Base-by-base conservation (phyloP, 2,888 invertebrate species). In the Sinodicranocentrus sp. region DNA sequence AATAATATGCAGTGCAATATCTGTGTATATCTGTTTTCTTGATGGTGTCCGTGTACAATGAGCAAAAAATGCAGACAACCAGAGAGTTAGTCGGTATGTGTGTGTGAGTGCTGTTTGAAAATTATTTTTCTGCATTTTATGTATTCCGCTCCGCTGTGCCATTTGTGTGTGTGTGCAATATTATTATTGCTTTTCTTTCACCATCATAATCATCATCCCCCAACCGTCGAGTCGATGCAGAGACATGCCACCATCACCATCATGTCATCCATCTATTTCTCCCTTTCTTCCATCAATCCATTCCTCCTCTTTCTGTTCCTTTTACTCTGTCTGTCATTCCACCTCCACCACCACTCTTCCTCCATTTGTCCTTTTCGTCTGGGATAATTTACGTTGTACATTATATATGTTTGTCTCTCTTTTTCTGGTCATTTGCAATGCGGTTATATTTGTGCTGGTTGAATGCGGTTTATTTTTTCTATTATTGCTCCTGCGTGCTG, bases 401-500 rank as follows among this genome's bases (percentile, higher is more conserved):
- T 6, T 33, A 10, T 10, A 33, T 33, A 6, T 54, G 5, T 57
- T 21, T 57, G 6, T 10, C 21, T 13, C 6, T 57, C 23, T 57
- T 19, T 63, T 25, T 76, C 75, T 76, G 75, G 75, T 76, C 75
- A 76, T 76, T 76, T 65, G 48, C 65, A 76, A 65, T 76, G 75
- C 65, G 75, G 75, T 76, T 76, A 23, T 39, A 19, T 21, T 76
- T 26, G 19, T 65, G 52, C 28, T 63, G n/a, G 75, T 76, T 76
- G 54, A 73, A 61, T 73, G 77, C 33, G 77, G 77, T 77, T 73
- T 77, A 68, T 76, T 67, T 77, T 77, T 77, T 67, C 77, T 43
- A 67, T 77, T 77, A 77, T 77, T 77, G 57, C 67, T 67, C 25
- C 67, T 77, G 77, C 67, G 77, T 77, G 77, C 59, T 77, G 57